Percentiles rank a stretch among this genome's conserved stretches.
These are phyloP conservation scores for Chaetodon trifascialis DNA, from an alignment of 2,113 vertebrate species.

Conservation along the genomic window DNA sequence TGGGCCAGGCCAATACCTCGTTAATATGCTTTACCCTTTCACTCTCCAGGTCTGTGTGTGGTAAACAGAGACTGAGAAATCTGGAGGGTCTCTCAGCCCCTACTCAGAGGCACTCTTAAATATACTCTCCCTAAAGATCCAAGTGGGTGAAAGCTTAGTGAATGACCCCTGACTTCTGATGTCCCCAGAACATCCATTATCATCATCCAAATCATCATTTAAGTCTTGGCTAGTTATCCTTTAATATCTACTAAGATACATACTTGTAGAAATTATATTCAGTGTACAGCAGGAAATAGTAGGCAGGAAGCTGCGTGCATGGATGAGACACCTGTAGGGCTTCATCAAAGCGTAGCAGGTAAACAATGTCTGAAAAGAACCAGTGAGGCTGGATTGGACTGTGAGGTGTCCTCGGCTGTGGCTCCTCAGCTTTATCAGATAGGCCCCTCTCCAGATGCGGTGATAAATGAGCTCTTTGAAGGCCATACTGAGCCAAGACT, in stretches of 20 bases:
- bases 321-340: conserved; percentile 70
- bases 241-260: conserved; percentile 14
- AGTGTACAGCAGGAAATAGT: not conserved
- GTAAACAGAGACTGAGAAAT: conserved; percentile 68
- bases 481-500: conserved; percentile 69
- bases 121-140: conserved; percentile 38
- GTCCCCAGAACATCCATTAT: conserved; percentile 1
- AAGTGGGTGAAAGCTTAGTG: conserved; percentile 12
- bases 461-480: conserved; percentile 85
- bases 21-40: conserved; percentile 77
- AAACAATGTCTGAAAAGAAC: conserved; percentile 80
- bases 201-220: not conserved
- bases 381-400: conserved; percentile 67
- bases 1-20: conserved; percentile 63
- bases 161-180: conserved; percentile 45
- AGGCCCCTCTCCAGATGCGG: conserved; percentile 78
- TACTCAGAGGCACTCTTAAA: conserved; percentile 57
- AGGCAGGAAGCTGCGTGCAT: conserved; percentile 15
- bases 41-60: conserved; percentile 74
- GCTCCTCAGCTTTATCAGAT: conserved; percentile 77
- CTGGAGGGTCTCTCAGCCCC: conserved; percentile 59
- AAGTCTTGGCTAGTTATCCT: conserved; percentile 3
- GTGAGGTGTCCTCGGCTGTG: conserved; percentile 67
- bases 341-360: conserved; percentile 76
- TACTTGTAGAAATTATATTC: not conserved